Evolutionary conservation across 2,113 vertebrate species (phyloP), one percentile per base, ranked within the genome.

Genomic region (Sciurus niger): DNA sequence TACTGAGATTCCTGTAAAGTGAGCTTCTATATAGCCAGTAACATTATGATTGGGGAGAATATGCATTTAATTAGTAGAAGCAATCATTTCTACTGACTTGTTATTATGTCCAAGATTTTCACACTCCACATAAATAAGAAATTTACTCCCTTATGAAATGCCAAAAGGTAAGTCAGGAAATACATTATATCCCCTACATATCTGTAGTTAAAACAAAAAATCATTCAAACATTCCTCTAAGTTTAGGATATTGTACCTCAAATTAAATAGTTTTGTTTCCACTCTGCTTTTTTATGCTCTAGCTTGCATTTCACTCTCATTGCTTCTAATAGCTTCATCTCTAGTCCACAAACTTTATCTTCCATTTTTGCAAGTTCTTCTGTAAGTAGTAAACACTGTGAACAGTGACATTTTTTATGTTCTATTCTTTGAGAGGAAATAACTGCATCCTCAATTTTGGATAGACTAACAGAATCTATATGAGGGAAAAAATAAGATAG

Each of bases 361-460:
- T 99, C 98, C 92, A 99, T 70, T 97, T 98, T 98, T 93, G 97
- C 98, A 93, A 98, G 98, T 98, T 99, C 99, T 92, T 98, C 97
- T 1, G 88, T 34, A 92, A 99, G 97, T 73, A 98, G 97, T 1
- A 9, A 60, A 25, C 22, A 60, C 58, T 25, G 55, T 55, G 97
- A 91, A 89, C 98, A 99, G 40, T 98, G 98, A 84, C 98, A 98
- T 82, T 98, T 98, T 89, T 98, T 98, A 97, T 98, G 98, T 96
- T 99, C 98, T 97, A 99, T 98, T 96, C 98, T 98, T 94, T 99
- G 99, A 73, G 99, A 99, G 70, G 99, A 99, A 55, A 99, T 99
- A 97, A 99, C 97, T 97, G 99, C 98, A 97, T 99, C 99, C 92
- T 99, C 98, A 34, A 99, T 98, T 98, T 99, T 99, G 95, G 99